Evolutionary conservation across 2,888 invertebrate species (phyloP).

Genomic region (Leucoma salicis): DNA sequence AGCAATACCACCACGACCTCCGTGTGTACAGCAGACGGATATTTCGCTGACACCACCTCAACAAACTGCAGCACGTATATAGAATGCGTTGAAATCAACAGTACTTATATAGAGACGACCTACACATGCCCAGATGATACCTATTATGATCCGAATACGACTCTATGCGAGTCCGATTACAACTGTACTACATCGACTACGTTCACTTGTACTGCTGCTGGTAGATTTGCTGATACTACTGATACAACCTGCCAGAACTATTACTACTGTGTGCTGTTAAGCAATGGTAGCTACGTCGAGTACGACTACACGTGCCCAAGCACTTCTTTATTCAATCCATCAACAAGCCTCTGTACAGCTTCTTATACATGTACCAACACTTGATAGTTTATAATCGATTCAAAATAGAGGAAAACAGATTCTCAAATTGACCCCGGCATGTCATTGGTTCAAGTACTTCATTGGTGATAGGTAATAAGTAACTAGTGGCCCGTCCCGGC

Average conservation of each 20-base stretch:
- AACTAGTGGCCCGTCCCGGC: too few relatives aligned
- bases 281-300: conserved; percentile 46
- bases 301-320: conserved; percentile 66
- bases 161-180: conserved; percentile 58
- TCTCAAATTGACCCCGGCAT: background rate
- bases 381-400: background rate
- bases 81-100: conserved; percentile 54
- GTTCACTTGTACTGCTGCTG: conserved; percentile 58
- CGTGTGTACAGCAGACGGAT: conserved; percentile 58
- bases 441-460: background rate
- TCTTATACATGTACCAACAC: conserved; percentile 27
- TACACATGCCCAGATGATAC: conserved; percentile 54
- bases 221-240: conserved; percentile 59
- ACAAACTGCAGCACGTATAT: conserved; percentile 60
- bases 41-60: conserved; percentile 50
- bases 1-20: conserved; percentile 32
- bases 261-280: conserved; percentile 55
- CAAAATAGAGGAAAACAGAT: background rate
- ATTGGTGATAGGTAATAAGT: too few relatives aligned
- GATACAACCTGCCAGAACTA: conserved; percentile 67
- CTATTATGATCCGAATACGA: conserved; percentile 56
- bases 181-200: conserved; percentile 40
- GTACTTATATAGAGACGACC: conserved; percentile 47
- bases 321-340: conserved; percentile 46
- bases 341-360: conserved; percentile 39